These are phyloP conservation scores for Remorina albescens DNA, from an alignment of 2,797 vertebrate species.

Conservation along the genomic window DNA sequence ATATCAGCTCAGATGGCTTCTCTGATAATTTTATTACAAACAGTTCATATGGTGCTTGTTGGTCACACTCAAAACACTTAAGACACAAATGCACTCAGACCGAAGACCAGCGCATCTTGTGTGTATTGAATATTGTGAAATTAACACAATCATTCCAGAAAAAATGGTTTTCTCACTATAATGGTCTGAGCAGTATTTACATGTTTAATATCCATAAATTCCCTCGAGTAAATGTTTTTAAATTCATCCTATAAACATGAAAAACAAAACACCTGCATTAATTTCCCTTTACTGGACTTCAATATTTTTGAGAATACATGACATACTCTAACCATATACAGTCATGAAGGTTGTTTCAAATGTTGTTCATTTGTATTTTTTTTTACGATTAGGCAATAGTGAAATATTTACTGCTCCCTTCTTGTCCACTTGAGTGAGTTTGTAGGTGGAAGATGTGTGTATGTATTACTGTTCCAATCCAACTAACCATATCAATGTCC, in stretches of 20 bases:
- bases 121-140: slow-evolving; percentile 64
- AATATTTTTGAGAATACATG: slow-evolving; percentile 14
- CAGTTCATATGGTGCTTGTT: slow-evolving; percentile 59
- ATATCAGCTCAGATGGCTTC: slow-evolving; percentile 3
- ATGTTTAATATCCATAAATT: slow-evolving; percentile 30
- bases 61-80: slow-evolving; percentile 62
- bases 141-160: slow-evolving; percentile 51
- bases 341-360: slow-evolving; percentile 45
- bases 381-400: slow-evolving; percentile 42
- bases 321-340: slow-evolving; percentile 37
- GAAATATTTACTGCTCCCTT: slow-evolving; percentile 58
- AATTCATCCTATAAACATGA: slow-evolving; percentile 11
- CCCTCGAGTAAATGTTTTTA: slow-evolving; percentile 46
- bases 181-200: slow-evolving; percentile 31
- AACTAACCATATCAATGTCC: slow-evolving; percentile 42
- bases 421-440: slow-evolving; percentile 52
- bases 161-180: slow-evolving; percentile 18
- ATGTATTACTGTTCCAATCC: slow-evolving; percentile 41
- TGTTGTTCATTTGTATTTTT: slow-evolving; percentile 51
- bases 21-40: slow-evolving; percentile 19
- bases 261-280: slow-evolving; percentile 24
- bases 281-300: slow-evolving; percentile 21
- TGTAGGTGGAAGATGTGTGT: slow-evolving; percentile 60
- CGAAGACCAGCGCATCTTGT: slow-evolving; percentile 27
- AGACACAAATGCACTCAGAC: slow-evolving; percentile 25